Evolutionary conservation across 2,797 vertebrate genomes (phyloP).

Genomic region (Potorous gilbertii): DNA sequence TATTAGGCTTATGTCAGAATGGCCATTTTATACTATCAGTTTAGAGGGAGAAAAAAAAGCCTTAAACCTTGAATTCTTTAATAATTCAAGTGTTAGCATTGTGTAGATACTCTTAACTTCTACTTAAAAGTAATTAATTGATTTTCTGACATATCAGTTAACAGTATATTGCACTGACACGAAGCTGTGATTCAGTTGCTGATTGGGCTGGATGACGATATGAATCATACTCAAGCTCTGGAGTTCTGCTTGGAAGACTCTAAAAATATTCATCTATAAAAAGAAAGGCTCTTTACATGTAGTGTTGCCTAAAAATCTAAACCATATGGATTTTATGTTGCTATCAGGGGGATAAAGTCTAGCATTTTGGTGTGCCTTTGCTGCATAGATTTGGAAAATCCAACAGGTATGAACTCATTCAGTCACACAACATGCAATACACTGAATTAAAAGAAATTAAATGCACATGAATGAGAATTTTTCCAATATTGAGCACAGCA

Average conservation of each 20-base stretch:
- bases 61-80: conserved; percentile 88
- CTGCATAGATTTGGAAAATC: conserved; percentile 67
- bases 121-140: conserved; percentile 99
- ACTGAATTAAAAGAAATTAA: neutral
- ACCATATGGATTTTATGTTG: conserved; percentile 67
- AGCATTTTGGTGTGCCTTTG: conserved; percentile 43
- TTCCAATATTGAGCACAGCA: neutral
- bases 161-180: conserved; percentile 89
- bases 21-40: conserved; percentile 78
- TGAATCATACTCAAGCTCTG: conserved; percentile 74
- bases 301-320: conserved; percentile 75
- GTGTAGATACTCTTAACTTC: conserved; percentile 94
- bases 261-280: conserved; percentile 82
- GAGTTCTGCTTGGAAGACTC: conserved; percentile 74
- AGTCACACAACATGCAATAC: conserved; percentile 11
- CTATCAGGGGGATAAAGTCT: conserved; percentile 63
- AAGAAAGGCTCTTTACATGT: conserved; percentile 78
- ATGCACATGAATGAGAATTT: neutral
- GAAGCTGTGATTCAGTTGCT: conserved; percentile 80
- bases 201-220: conserved; percentile 76
- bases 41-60: conserved; percentile 73
- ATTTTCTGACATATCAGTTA: conserved; percentile 99
- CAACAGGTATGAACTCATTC: conserved; percentile 60
- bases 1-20: conserved; percentile 78
- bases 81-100: conserved; percentile 95